phyloP scores from a whole-genome alignment of 2,797 vertebrate genomes.

The Leptodactylus fallax region DNA sequence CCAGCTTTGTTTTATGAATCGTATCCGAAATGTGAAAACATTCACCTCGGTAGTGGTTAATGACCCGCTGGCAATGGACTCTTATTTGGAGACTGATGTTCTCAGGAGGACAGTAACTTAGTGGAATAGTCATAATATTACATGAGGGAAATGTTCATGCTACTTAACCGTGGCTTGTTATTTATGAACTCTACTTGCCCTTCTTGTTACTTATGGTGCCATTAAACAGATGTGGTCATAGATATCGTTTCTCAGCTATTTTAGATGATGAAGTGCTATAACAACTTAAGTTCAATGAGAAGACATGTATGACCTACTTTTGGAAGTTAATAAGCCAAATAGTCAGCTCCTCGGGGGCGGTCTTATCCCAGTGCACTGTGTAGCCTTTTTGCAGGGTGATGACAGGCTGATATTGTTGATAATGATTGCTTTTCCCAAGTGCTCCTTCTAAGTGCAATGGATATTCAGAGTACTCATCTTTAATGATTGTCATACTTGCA shows the following conservation, averaged over 20 bases:
- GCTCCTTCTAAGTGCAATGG: slow-evolving; percentile 88
- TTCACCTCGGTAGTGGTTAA: slow-evolving; percentile 33
- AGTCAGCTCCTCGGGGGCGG: slow-evolving; percentile 87
- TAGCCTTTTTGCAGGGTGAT: slow-evolving; percentile 89
- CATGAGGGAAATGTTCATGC: slow-evolving; percentile 39
- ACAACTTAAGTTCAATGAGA: slow-evolving; percentile 9
- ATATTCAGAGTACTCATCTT: slow-evolving; percentile 86
- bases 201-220: slow-evolving; percentile 4
- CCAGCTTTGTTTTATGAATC: slow-evolving; percentile 41
- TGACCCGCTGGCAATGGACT: slow-evolving; percentile 22
- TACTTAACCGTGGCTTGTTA: slow-evolving; percentile 37
- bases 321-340: slow-evolving; percentile 98
- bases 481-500: slow-evolving; percentile 88
- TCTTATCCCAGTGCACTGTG: slow-evolving; percentile 93
- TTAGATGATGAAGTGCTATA: slow-evolving; percentile 16
- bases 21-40: slow-evolving; percentile 41
- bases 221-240: slow-evolving; percentile 9
- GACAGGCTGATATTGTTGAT: slow-evolving; percentile 97
- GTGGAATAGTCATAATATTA: slow-evolving; percentile 30
- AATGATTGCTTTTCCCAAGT: slow-evolving; percentile 89
- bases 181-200: slow-evolving; percentile 29
- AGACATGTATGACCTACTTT: slow-evolving; percentile 78
- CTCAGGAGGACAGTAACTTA: slow-evolving; percentile 34
- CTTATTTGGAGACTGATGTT: slow-evolving; percentile 14
- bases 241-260: not conserved